Conservation (phyloP, 2,888 invertebrate genomes). For the Drosophila heteroneura region DNA sequence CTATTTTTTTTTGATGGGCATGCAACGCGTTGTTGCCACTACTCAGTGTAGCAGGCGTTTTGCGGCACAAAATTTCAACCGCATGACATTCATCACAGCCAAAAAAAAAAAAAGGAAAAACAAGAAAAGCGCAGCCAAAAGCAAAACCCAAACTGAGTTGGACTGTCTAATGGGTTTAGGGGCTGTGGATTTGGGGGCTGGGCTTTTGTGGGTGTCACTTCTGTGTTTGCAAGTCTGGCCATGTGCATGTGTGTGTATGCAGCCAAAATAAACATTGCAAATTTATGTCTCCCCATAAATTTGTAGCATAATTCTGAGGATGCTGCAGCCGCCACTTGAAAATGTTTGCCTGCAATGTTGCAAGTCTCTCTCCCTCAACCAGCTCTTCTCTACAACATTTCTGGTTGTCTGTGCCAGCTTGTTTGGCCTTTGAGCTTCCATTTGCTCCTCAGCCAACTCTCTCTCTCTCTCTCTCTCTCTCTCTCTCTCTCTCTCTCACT, state of each 20-base stretch:
- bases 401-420: conserved; percentile 50
- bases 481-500: not conserved
- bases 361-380: not conserved
- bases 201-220: conserved; percentile 38
- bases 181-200: conserved; percentile 1
- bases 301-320: conserved; percentile 81
- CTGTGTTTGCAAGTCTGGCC: conserved; percentile 51
- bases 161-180: conserved; percentile 20
- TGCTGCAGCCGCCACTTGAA: conserved; percentile 76
- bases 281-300: conserved; percentile 81
- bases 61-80: conserved; percentile 73
- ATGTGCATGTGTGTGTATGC: conserved; percentile 68
- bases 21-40: conserved; percentile 44
- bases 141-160: conserved; percentile 35
- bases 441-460: conserved; percentile 8
- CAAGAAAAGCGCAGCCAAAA: not conserved
- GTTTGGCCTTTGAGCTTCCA: conserved; percentile 67
- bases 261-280: conserved; percentile 80
- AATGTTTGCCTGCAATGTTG: conserved; percentile 80
- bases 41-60: conserved; percentile 47
- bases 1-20: conserved; percentile 6
- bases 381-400: not conserved
- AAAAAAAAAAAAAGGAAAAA: conserved; percentile 12
- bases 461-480: not conserved
- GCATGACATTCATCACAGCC: conserved; percentile 79